Percentiles rank a stretch among this genome's conserved stretches.
Conservation (phyloP, 2,888 invertebrate species). For the Temnothorax rugatulus region DNA sequence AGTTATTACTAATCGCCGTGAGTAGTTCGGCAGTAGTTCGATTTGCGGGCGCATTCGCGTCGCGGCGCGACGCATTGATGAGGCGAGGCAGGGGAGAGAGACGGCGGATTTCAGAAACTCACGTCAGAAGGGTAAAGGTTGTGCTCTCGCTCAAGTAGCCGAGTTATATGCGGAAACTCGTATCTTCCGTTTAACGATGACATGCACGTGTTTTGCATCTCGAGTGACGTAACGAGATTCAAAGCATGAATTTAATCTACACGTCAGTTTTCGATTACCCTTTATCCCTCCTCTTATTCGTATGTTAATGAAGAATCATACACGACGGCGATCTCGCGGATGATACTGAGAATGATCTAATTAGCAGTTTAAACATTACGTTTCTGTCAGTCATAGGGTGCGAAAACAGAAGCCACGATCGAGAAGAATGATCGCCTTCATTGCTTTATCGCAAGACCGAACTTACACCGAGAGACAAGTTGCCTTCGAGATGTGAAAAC, state of each 20-base stretch:
- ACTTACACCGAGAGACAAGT: slow-evolving; percentile 5
- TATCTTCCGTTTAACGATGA: slow-evolving; percentile 48
- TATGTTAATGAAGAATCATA: not conserved
- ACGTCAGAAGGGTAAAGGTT: slow-evolving; percentile 44
- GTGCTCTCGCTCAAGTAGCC: slow-evolving; percentile 45
- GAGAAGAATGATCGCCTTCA: not conserved
- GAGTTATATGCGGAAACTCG: slow-evolving; percentile 50
- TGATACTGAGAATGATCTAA: not conserved
- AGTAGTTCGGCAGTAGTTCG: slow-evolving; percentile 78
- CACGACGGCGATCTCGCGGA: too few relatives aligned
- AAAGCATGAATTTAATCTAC: not conserved
- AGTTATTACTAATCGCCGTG: slow-evolving; percentile 80
- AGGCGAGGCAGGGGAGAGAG: not conserved
- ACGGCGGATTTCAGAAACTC: slow-evolving; percentile 44
- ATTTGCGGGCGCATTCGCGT: slow-evolving; percentile 64
- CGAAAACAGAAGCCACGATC: not conserved
- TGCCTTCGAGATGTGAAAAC: slow-evolving; percentile 7
- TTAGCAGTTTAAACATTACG: not conserved
- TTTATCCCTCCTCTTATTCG: not conserved
- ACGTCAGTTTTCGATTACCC: slow-evolving; percentile 6
- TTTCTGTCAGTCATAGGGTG: not conserved
- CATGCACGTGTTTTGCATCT: slow-evolving; percentile 35
- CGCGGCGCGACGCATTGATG: slow-evolving; percentile 41
- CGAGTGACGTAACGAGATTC: slow-evolving; percentile 36
- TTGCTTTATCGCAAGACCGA: not conserved